Percentiles rank a stretch among this genome's conserved stretches.
phyloP scores from a whole-genome alignment of 2,888 invertebrate species.

The Empis livida region DNA sequence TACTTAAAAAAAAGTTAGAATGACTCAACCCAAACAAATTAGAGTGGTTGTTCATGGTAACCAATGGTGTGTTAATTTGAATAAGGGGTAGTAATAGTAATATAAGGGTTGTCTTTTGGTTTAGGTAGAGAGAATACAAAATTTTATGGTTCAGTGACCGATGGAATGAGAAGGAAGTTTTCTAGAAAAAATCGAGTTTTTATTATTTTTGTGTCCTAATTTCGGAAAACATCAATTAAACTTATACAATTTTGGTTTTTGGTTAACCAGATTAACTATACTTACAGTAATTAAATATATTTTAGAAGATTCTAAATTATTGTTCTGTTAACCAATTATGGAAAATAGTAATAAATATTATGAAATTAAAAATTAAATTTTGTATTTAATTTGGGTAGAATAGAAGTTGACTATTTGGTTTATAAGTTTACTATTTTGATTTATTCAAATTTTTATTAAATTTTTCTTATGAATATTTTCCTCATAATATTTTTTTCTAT shows the following conservation, averaged over 20 bases:
- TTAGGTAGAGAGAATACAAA: background rate
- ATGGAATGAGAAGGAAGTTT: too few species aligned
- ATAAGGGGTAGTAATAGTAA: background rate
- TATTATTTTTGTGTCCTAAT: constrained; percentile 3
- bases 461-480: too few species aligned
- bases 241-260: background rate
- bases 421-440: too few species aligned
- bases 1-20: background rate
- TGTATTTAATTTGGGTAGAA: too few species aligned
- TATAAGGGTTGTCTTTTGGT: background rate
- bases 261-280: background rate
- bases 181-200: background rate
- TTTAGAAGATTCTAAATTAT: too few species aligned
- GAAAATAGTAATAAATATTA: too few species aligned
- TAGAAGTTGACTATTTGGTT: too few species aligned
- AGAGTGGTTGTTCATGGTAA: constrained; percentile 11
- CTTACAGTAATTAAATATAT: too few species aligned
- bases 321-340: too few species aligned
- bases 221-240: background rate
- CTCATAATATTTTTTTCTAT: background rate
- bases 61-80: too few species aligned
- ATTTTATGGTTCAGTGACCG: background rate
- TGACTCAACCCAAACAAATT: constrained; percentile 3
- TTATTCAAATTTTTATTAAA: too few species aligned
- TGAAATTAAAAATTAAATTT: too few species aligned